Evolutionary conservation across 1,140 invertebrate genomes (phyloP).

Genomic region (Pogonomyrmex californicus): DNA sequence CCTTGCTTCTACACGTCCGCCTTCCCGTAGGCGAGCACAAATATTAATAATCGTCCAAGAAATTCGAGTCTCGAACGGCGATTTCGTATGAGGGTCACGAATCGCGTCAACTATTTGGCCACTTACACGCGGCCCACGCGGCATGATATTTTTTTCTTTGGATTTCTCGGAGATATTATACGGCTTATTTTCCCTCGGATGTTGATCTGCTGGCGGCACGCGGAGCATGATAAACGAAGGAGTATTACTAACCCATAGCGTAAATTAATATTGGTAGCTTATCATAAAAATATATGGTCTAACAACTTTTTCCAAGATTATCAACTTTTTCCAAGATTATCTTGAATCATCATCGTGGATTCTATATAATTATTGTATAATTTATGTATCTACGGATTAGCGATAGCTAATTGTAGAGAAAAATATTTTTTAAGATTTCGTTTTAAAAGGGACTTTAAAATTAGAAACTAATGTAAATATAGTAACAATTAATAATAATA

Average conservation of each 20-base stretch:
- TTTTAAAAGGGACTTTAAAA: background rate
- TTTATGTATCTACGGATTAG: background rate
- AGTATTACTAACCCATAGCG: conserved; percentile 44
- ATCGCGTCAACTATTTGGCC: conserved; percentile 12
- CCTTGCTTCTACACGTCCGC: conserved; percentile 8
- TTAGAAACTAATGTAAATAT: background rate
- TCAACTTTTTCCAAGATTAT: conserved; percentile 35
- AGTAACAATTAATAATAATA: background rate
- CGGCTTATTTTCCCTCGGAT: conserved; percentile 16
- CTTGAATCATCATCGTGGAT: background rate
- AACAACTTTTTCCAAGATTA: conserved; percentile 31
- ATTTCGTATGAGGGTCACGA: conserved; percentile 58
- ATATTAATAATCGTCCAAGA: conserved; percentile 64
- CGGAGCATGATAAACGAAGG: conserved; percentile 39
- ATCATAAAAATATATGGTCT: conserved; percentile 42
- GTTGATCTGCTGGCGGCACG: conserved; percentile 43
- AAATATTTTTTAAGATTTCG: background rate
- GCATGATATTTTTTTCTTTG: conserved; percentile 10
- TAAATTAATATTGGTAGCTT: conserved; percentile 38
- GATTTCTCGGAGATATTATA: conserved; percentile 9
- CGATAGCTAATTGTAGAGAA: background rate
- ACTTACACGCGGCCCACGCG: background rate
- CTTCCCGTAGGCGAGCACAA: conserved; percentile 2
- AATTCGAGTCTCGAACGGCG: conserved; percentile 35
- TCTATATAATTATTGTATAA: conserved; percentile 4